Evolutionary conservation across 2,888 invertebrate genomes (phyloP), one percentile per base, ranked within the genome.

Genomic region (Caenorhabditis sp.): DNA sequence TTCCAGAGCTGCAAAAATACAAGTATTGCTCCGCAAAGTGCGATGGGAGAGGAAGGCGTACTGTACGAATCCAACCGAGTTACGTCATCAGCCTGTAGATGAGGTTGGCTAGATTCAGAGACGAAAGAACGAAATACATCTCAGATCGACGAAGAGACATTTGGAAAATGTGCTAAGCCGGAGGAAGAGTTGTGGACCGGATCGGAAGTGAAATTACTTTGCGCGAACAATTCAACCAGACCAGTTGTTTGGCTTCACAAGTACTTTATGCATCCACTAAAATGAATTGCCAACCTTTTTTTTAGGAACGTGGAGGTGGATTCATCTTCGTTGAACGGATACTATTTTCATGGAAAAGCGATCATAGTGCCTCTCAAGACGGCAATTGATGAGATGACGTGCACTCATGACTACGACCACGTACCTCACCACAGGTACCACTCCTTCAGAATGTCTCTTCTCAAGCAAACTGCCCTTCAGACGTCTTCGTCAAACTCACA

Each of bases 11-110:
- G 24, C 39, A 2, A 48, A 27, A 43, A 24, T 73, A 6, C 39
- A 52, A n/a, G n/a, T 27, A 15, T 22, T 62, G 24, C 62, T 65
- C 56, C 56, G 68, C 22, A 61, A 53, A 24, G 52, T 56, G 22
- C 43, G 50, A 13, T 41, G 50, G 41, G 63, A 71, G 39, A 52
- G 50, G 13, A 46, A 63, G 27, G 65, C 63, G 26, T 65, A 63
- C 41, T 82, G 82, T 66, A 62, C 62, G 22, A 71, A 81, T 50
- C 82, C 82, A 11, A 39, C 32, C 2, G 66, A 70, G 15, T 52
- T 80, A 20, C 48, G 80, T 35, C 74, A 79, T 41, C 46, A 37
- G 8, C 48, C 56, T 2, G 5, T 81, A 1, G 45, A 56, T 27
- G 74, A 77, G 50, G 81, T 68, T 24, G n/a, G n/a, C 2, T 3